These are phyloP conservation scores for Marmota flaviventris DNA, from an alignment of 2,113 vertebrate species.

Conservation along the genomic window DNA sequence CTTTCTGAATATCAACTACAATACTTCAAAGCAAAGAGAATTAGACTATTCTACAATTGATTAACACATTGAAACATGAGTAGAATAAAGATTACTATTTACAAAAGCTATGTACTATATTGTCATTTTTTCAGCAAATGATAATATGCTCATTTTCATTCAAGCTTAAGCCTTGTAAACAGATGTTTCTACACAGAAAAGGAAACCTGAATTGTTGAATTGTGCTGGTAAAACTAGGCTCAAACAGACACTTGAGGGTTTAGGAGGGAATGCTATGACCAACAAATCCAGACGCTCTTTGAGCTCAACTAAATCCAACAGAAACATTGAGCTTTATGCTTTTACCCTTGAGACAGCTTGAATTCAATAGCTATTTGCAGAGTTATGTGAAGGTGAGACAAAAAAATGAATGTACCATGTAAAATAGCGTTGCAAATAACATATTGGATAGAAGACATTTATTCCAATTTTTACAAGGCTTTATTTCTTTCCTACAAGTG, in stretches of 20 bases:
- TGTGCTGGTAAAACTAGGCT: slow-evolving; percentile 86
- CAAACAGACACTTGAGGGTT: slow-evolving; percentile 85
- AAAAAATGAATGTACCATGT: slow-evolving; percentile 83
- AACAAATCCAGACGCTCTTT: slow-evolving; percentile 85
- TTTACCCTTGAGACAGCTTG: slow-evolving; percentile 80
- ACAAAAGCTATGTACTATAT: slow-evolving; percentile 40
- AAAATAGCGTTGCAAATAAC: slow-evolving; percentile 78
- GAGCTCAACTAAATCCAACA: slow-evolving; percentile 87
- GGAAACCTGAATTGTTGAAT: slow-evolving; percentile 85
- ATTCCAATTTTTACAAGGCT: slow-evolving; percentile 50
- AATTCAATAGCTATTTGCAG: slow-evolving; percentile 85
- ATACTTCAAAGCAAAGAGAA: slow-evolving; percentile 3
- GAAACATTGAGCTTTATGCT: slow-evolving; percentile 88
- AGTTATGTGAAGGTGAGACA: slow-evolving; percentile 84
- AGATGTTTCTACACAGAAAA: slow-evolving; percentile 85
- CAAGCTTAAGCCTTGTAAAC: slow-evolving; percentile 81
- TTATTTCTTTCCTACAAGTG: slow-evolving; percentile 67
- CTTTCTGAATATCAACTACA: background rate
- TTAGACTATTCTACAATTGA: background rate
- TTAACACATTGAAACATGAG: slow-evolving; percentile 14
- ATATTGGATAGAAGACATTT: slow-evolving; percentile 64
- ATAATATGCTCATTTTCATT: slow-evolving; percentile 81
- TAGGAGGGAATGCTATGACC: slow-evolving; percentile 82
- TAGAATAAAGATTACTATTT: slow-evolving; percentile 67
- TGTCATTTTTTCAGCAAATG: slow-evolving; percentile 62